Evolutionary conservation across 2,888 invertebrate genomes (phyloP), one percentile per base, ranked within the genome.

Genomic region (Cyclophora punctaria): DNA sequence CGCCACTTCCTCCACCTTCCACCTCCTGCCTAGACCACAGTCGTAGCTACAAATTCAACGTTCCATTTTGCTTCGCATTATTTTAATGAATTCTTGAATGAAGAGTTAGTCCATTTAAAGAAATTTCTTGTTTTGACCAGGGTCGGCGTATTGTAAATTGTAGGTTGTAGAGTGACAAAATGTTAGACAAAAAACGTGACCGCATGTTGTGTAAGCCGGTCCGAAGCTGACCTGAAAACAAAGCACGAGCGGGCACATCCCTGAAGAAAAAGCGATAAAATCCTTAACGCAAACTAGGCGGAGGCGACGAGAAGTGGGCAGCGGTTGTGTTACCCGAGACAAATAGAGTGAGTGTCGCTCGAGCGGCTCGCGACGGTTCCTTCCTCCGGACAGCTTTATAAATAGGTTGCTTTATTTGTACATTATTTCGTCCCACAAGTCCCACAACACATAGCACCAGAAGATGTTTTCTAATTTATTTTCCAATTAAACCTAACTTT

Each of bases 271-370:
- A 72, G 75, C 74, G 76, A 79, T 80, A 78, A 80, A 82, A 82
- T 78, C 76, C 74, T 78, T 75, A 75, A 70, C 71, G 74, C 74
- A 79, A 83, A 80, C 78, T 73, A 74, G 67, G 66, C 65, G 73
- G 73, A 75, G 74, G 73, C 76, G 74, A 70, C 72, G 73, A 73
- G 77, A 80, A 80, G 80, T 80, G 80, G 80, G 73, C 77, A 75
- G 76, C 73, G 78, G 76, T 78, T 71, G 78, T 75, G 78, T 76
- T 80, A 75, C 75, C 62, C 66, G 80, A 79, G 78, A 80, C 81
- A 83, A 83, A 83, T 83, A 80, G 78, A 78, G 73, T 76, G 69
- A 76, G 75, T 72, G 76, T 74, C 78, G 75, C 72, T 69, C 66
- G 70, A 70, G 69, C 73, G 75, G 71, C 71, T 71, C 67, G 72